Percentiles rank a stretch among this genome's conserved stretches.
Conservation (phyloP, 2,888 invertebrate species). For the Uloborus plumipes region DNA sequence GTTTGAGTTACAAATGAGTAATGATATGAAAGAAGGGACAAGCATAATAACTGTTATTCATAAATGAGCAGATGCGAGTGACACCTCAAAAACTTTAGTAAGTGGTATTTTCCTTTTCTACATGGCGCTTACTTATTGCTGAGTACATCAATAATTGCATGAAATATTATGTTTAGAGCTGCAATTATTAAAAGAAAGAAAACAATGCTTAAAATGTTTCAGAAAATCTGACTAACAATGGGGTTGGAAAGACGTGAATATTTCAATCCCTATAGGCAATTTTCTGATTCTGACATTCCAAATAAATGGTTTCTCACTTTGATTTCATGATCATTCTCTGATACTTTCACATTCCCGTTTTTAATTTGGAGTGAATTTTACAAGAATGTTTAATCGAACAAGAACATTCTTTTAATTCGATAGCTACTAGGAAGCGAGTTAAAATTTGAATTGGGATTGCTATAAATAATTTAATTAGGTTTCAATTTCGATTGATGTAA, state of each 20-base stretch:
- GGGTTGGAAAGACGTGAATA: too few species aligned
- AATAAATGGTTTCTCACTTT: background rate
- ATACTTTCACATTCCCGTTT: too few species aligned
- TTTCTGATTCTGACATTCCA: background rate
- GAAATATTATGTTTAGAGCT: background rate
- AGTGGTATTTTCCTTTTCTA: slow-evolving; percentile 7
- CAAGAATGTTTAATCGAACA: too few species aligned
- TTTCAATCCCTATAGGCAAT: background rate
- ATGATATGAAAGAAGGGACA: background rate
- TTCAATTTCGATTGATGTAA: too few species aligned
- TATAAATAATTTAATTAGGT: too few species aligned
- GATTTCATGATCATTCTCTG: background rate
- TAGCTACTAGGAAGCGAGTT: too few species aligned
- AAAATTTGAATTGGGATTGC: too few species aligned
- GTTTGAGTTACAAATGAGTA: background rate
- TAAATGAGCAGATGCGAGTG: slow-evolving; percentile 17
- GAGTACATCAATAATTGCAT: slow-evolving; percentile 3
- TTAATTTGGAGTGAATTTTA: too few species aligned
- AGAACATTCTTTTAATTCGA: too few species aligned
- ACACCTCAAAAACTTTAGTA: slow-evolving; percentile 11
- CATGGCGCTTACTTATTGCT: slow-evolving; percentile 3
- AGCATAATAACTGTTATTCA: slow-evolving; percentile 7
- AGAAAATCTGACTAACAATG: too few species aligned
- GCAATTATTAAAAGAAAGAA: background rate
- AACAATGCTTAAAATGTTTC: too few species aligned